A percentile compares a stretch with the other conserved stretches of the same genome.
Conservation (phyloP, 2,888 invertebrate genomes). For the Alentia gelatinosa region DNA sequence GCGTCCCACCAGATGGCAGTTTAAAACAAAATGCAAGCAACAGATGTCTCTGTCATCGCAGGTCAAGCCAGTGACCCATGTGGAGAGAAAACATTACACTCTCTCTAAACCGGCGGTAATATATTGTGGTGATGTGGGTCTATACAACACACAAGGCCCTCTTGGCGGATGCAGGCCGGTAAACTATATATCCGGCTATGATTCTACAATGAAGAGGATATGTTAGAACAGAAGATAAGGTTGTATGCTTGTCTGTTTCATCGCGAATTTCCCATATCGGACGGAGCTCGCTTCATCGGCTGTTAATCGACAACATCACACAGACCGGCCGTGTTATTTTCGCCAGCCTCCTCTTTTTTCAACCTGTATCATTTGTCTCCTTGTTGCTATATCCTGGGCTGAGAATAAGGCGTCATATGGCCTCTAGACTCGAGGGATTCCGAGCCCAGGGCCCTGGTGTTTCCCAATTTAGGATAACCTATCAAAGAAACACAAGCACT, state of each 20-base stretch:
- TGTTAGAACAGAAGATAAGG: neutral
- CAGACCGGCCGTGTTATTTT: neutral
- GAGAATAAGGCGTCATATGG: too few relatives aligned
- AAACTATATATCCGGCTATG: neutral
- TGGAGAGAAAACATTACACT: neutral
- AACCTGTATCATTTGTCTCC: neutral
- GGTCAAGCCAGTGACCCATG: conserved; percentile 8
- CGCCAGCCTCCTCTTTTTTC: neutral
- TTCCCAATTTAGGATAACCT: neutral
- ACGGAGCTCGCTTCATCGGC: neutral
- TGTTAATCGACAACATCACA: neutral
- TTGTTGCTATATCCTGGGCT: neutral
- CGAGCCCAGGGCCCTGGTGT: neutral
- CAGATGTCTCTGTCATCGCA: conserved; percentile 6
- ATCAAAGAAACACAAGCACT: neutral
- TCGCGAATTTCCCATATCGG: neutral
- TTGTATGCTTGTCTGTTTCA: neutral
- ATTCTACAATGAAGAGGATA: neutral
- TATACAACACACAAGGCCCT: neutral
- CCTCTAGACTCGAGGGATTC: neutral
- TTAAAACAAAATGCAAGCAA: neutral
- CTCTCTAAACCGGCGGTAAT: neutral
- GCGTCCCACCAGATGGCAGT: neutral
- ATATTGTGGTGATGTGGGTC: neutral
- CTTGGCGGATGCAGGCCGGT: neutral